Evolutionary conservation across 2,797 vertebrate species (phyloP).

Genomic region (Ptychobarbus kaznakovi): DNA sequence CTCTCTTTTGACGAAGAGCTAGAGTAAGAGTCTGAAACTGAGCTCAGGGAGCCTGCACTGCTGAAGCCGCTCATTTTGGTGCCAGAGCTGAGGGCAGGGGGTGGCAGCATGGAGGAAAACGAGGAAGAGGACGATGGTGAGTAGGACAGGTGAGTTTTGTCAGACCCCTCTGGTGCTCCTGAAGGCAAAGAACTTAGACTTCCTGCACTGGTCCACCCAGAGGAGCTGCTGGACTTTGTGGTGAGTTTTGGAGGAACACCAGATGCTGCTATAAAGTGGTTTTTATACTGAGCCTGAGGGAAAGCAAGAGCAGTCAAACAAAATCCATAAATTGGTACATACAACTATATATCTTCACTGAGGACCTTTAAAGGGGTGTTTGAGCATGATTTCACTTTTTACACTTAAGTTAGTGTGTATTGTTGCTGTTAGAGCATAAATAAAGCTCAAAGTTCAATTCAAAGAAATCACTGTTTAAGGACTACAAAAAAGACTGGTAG

Average conservation of each 20-base stretch:
- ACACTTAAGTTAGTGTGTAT: neutral
- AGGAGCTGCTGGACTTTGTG: slow-evolving; percentile 84
- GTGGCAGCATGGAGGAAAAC: slow-evolving; percentile 60
- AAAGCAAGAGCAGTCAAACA: slow-evolving; percentile 18
- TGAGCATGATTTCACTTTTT: neutral
- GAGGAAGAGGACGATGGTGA: slow-evolving; percentile 41
- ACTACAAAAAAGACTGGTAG: too few species aligned
- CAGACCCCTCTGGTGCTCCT: slow-evolving; percentile 73
- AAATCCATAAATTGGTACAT: neutral
- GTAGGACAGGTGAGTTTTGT: slow-evolving; percentile 67
- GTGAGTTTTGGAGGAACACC: slow-evolving; percentile 91
- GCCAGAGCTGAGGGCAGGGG: slow-evolving; percentile 57
- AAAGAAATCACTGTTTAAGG: neutral
- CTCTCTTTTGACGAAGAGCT: slow-evolving; percentile 70
- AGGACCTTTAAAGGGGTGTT: neutral
- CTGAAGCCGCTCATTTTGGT: slow-evolving; percentile 85
- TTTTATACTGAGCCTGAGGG: slow-evolving; percentile 93
- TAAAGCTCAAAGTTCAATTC: neutral
- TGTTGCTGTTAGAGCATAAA: neutral
- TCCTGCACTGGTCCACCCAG: slow-evolving; percentile 96
- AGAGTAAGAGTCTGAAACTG: slow-evolving; percentile 77
- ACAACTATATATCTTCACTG: neutral
- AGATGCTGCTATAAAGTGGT: slow-evolving; percentile 95
- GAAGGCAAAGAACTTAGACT: slow-evolving; percentile 93
- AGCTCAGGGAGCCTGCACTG: slow-evolving; percentile 91